A percentile compares a stretch with the other conserved stretches of the same genome.
These are phyloP conservation scores for Enteromius thamalakanensis DNA, from an alignment of 2,797 vertebrate species.

Conservation along the genomic window DNA sequence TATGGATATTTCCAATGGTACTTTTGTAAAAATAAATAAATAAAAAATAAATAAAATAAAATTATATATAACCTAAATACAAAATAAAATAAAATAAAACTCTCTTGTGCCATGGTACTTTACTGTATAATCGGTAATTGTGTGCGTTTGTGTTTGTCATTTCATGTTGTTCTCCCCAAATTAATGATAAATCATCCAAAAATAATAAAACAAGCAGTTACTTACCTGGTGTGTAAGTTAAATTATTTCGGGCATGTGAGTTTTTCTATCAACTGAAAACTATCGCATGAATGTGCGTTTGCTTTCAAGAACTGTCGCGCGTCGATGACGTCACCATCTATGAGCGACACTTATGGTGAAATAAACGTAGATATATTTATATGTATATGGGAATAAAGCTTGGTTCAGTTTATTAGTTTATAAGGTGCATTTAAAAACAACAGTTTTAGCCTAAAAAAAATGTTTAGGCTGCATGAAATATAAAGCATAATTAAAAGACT, in stretches of 20 bases:
- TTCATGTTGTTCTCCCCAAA: neutral
- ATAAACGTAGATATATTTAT: too few relatives aligned
- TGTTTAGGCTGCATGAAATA: too few relatives aligned
- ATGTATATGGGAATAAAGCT: too few relatives aligned
- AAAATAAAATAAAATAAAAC: too few relatives aligned
- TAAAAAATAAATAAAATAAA: too few relatives aligned
- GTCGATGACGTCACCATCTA: neutral
- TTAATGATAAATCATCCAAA: neutral
- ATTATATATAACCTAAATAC: too few relatives aligned
- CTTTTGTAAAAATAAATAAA: too few relatives aligned
- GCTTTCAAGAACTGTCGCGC: neutral
- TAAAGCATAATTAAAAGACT: too few relatives aligned
- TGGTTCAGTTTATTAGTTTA: neutral
- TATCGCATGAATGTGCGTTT: too few relatives aligned
- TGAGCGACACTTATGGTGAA: too few relatives aligned
- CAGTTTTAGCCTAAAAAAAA: too few relatives aligned
- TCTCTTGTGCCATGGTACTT: neutral
- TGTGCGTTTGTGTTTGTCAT: neutral
- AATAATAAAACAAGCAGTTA: neutral
- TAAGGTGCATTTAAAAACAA: neutral
- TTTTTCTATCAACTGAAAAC: neutral
- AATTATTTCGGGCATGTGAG: neutral
- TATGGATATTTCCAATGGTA: too few relatives aligned
- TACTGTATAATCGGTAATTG: neutral
- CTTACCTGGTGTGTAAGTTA: neutral